Evolutionary conservation across 2,888 invertebrate genomes (phyloP), one percentile per base, ranked within the genome.

Genomic region (Phyto melanocephala): DNA sequence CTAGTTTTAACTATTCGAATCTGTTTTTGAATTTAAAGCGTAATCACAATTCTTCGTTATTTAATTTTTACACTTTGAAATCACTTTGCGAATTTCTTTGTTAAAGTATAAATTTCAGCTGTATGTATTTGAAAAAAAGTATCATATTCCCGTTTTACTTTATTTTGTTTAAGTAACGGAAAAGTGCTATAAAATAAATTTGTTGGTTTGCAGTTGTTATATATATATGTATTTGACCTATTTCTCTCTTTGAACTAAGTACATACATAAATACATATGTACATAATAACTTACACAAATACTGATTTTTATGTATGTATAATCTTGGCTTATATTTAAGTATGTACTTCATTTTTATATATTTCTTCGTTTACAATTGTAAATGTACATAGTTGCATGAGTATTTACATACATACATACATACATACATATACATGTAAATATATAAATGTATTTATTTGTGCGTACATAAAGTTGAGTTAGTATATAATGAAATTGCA

Each of bases 181-280:
- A 70, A 35, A n/a, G 10, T 42, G 11, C 24, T 22, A 28, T 42
- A 10, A 45, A 45, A 10, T 20, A 7, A 28, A 28, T 33, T 47
- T 8, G 8, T 0, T 56, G 28, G 22, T 37, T 13, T 76, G 17
- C 28, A 68, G 17, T 15, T 17, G 60, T 8, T 76, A 76, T 22
- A 35, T 67, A 76, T 76, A 76, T 22, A 35, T 67, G 67, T 8
- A 50, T 60, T 58, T 68, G 76, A 76, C 76, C 76, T 67, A 76
- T 76, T 76, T 76, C 45, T n/a, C 33, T 28, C 28, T 28, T 28
- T 6, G 28, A 28, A 28, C 28, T 28, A 28, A 28, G 28, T 11
- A 11, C 15, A 11, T 20, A 28, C 52, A 20, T 33, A 45, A 45
- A 35, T 35, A 56, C 35, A 6, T 8, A 47, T 58, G 15, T 24